Percentiles rank a stretch among this genome's conserved stretches.
phyloP scores from a whole-genome alignment of 2,888 invertebrate genomes.

The Epinotia brunnichana region DNA sequence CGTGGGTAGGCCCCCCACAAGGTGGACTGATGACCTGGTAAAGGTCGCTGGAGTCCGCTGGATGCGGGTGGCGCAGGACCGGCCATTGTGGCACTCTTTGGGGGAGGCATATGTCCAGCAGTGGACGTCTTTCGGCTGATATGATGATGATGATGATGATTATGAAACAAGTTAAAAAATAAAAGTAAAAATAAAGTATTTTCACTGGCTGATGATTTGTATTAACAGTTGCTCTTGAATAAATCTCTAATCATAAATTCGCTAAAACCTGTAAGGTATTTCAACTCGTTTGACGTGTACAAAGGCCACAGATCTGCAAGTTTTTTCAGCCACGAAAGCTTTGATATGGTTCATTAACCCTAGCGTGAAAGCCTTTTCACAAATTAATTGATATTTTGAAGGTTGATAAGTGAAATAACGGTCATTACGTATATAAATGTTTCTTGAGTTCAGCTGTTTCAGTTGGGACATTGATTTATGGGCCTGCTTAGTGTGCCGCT shows the following conservation, averaged over 20 bases:
- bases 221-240: background rate
- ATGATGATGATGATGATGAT: too few species aligned
- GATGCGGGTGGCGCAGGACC: too few species aligned
- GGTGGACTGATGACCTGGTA: too few species aligned
- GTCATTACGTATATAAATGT: slow-evolving; percentile 32
- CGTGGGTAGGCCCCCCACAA: too few species aligned
- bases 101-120: too few species aligned
- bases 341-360: slow-evolving; percentile 24
- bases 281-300: slow-evolving; percentile 19
- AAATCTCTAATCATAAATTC: background rate
- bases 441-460: slow-evolving; percentile 35
- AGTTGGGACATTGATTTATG: slow-evolving; percentile 39
- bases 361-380: slow-evolving; percentile 40
- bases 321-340: slow-evolving; percentile 30
- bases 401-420: slow-evolving; percentile 38
- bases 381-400: slow-evolving; percentile 43
- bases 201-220: too few species aligned
- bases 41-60: too few species aligned
- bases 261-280: background rate
- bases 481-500: slow-evolving; percentile 14
- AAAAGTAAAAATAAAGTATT: too few species aligned
- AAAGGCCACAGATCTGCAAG: slow-evolving; percentile 23
- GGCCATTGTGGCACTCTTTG: too few species aligned
- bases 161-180: too few species aligned
- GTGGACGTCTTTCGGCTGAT: too few species aligned